A percentile compares a stretch with the other conserved stretches of the same genome.
phyloP scores from a whole-genome alignment of 2,888 invertebrate genomes.

The Erebia epiphron region DNA sequence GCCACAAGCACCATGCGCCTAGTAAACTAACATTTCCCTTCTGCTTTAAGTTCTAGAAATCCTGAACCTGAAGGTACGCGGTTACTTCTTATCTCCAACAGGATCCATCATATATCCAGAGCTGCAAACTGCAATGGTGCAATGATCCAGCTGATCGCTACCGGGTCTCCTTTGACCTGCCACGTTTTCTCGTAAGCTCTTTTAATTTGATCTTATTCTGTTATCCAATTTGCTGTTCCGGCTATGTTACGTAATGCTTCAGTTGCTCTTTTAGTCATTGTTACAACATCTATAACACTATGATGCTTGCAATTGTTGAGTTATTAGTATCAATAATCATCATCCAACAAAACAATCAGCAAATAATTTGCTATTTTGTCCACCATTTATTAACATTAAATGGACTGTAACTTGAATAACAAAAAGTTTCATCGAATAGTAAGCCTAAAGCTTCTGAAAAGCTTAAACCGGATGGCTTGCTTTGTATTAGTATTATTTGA shows the following conservation, averaged over 20 bases:
- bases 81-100: background rate
- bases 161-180: background rate
- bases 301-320: background rate
- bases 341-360: background rate
- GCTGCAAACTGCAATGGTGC: background rate
- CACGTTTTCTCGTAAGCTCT: background rate
- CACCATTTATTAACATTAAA: background rate
- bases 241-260: conserved; percentile 12
- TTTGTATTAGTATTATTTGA: background rate
- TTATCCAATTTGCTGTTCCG: background rate
- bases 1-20: background rate
- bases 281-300: conserved; percentile 2
- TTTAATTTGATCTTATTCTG: background rate
- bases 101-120: background rate
- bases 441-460: background rate
- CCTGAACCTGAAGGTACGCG: background rate
- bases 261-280: conserved; percentile 6
- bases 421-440: conserved; percentile 8
- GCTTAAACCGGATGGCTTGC: background rate
- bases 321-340: conserved; percentile 1
- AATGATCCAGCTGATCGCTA: background rate
- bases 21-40: background rate
- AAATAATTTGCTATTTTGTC: background rate
- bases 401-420: conserved; percentile 1
- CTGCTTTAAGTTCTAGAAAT: background rate